A percentile compares a stretch with the other conserved stretches of the same genome.
phyloP scores from a whole-genome alignment of 64 coral and sea anemone species.

The Montipora efflorescens region DNA sequence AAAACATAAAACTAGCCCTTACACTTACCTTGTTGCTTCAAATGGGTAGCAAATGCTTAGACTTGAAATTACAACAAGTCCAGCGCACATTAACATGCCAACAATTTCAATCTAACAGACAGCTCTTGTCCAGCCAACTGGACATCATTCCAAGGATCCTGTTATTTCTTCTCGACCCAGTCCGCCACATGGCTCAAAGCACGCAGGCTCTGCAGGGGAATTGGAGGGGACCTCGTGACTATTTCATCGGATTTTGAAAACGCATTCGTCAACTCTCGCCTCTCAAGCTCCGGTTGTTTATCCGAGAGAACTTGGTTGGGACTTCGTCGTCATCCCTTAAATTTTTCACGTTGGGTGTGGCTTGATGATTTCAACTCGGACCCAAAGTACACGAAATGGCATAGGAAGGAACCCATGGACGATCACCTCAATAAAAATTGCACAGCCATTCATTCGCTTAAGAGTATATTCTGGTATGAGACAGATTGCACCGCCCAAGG shows the following conservation, averaged over 20 bases:
- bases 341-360: constrained; percentile 12
- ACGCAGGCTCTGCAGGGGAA: not conserved
- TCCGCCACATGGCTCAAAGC: constrained; percentile 10
- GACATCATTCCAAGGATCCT: not conserved
- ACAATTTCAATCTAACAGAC: not conserved
- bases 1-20: too few species aligned
- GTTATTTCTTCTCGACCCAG: constrained; percentile 36
- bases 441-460: constrained; percentile 17
- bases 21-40: too few species aligned
- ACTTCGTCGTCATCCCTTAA: constrained; percentile 21
- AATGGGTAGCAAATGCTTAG: too few species aligned
- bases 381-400: constrained; percentile 38
- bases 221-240: constrained; percentile 23
- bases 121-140: constrained; percentile 6
- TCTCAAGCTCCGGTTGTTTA: not conserved
- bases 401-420: constrained; percentile 37
- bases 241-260: constrained; percentile 27
- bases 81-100: not conserved
- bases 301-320: constrained; percentile 20
- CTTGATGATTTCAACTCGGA: not conserved
- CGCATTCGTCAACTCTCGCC: constrained; percentile 19
- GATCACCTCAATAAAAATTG: constrained; percentile 12
- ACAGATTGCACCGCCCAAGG: constrained; percentile 12
- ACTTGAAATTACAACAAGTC: not conserved
- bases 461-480: constrained; percentile 45